Base-by-base conservation (phyloP, 2,113 vertebrate genomes). In the Nibea coibor region DNA sequence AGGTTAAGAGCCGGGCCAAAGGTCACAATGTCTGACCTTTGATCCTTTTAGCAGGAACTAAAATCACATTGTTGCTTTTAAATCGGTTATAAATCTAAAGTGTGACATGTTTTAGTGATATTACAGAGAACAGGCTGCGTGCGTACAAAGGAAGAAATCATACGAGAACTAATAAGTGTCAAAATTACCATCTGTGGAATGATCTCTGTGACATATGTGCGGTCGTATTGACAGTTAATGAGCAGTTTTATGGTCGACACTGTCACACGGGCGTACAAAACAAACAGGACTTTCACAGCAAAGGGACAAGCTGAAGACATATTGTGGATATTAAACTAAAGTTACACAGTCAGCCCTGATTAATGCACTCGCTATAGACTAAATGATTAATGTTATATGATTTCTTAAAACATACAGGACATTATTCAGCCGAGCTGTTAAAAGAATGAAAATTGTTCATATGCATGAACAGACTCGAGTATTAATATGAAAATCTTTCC, bases 401-500 rank as follows among this genome's bases (percentile, higher is more conserved):
- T 71, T 67, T 66, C 54, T 70, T 19, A 61, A 56, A 77, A 76
- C 78, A 82, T 67, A 59, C 47, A 66, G 57, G 58, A 58, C 57
- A 85, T 84, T 80, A 64, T 84, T 84, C 73, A 79, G n/a, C 48
- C 70, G 54, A 82, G 72, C 75, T 48, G 74, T 73, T 69, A 62
- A 72, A 80, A 82, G 45, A 78, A 81, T 56, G 71, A 56, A 71
- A 77, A 81, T 50, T 45, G 64, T 64, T 73, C 74, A 69, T 75
- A 80, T 84, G 86, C 80, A 82, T 61, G 81, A 89, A 74, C 82
- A 79, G 8, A 12, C 74, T 45, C 0, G 1, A 10, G 39, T 64
- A 65, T 85, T 87, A 85, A 89, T 87, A 62, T 75, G 66, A 81
- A 87, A 75, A 43, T 82, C 53, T 54, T 10, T 50, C 68, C 69